Evolutionary conservation across 2,888 invertebrate species (phyloP), one percentile per base, ranked within the genome.

Genomic region (Conomelus anceps): DNA sequence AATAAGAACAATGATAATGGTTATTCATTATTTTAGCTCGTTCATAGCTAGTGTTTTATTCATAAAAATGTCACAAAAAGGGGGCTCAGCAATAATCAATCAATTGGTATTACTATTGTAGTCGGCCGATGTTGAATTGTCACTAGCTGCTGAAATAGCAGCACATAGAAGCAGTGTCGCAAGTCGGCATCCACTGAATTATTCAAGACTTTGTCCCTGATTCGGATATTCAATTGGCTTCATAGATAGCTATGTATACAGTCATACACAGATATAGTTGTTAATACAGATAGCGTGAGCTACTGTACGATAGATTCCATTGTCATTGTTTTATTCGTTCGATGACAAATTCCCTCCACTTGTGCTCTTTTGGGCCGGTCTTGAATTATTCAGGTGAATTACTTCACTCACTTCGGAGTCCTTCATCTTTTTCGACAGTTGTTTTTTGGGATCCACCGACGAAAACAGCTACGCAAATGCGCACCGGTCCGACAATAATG

Each of bases 271-370:
- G 29, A 87, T 26, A 87, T 29, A 26, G 20, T 26, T 9, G n/a
- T 86, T 22, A 23, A 20, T 22, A 23, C 9, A 22, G 0, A 86
- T 23, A 86, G 86, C 90, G 88, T 89, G 41, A 23, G 89, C 41
- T 90, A 22, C 89, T 88, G 88, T 24, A 63, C 87, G 86, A 63
- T 87, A 89, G 87, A 89, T 89, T 87, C 89, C 85, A 84, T 63
- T 63, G 63, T 63, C 63, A 63, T 63, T 63, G 63, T 63, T 63
- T 63, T 63, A 63, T 63, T 63, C 63, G 63, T 63, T 63, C 63
- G 63, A 63, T 63, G 63, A 63, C 63, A 63, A 63, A 63, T 63
- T 63, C 63, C 63, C 7, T 41, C 41, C 41, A 41, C 41, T 41
- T 41, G 7, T 41, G 17, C 63, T 63, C 63, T 63, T 63, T 63